Conservation (phyloP, 2,113 vertebrate species). For the Tetraodon nigroviridis region DNA sequence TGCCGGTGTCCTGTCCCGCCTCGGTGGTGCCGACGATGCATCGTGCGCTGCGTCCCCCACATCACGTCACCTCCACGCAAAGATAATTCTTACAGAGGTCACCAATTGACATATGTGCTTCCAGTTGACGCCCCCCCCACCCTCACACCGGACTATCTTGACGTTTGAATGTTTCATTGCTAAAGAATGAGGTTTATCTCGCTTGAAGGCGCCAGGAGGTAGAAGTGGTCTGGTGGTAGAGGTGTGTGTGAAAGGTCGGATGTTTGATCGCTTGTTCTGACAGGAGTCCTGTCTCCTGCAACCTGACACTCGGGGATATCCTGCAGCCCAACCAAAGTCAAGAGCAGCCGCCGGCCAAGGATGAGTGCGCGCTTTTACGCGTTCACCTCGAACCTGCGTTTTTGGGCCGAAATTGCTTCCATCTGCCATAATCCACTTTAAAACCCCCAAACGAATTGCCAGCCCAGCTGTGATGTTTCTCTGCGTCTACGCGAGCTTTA, state of each 20-base stretch:
- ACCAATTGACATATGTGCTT: not conserved
- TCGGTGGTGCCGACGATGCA: constrained; percentile 40
- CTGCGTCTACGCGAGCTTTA: not conserved
- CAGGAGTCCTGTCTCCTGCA: constrained; percentile 2
- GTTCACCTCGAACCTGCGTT: constrained; percentile 1
- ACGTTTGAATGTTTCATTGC: not conserved
- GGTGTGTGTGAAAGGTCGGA: too few relatives aligned
- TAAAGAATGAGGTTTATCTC: not conserved
- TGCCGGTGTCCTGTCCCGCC: constrained; percentile 6
- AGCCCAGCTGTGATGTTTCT: constrained; percentile 22
- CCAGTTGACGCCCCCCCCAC: not conserved
- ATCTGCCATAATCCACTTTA: not conserved
- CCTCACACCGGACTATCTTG: not conserved
- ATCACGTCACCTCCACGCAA: not conserved
- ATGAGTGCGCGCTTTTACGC: not conserved
- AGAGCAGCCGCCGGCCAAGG: not conserved
- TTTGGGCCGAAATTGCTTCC: not conserved
- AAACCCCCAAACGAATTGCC: constrained; percentile 18
- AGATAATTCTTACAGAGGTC: constrained; percentile 9
- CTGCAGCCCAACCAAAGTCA: not conserved
- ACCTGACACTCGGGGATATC: constrained; percentile 20
- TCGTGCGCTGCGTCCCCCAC: constrained; percentile 12
- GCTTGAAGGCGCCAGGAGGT: not conserved
- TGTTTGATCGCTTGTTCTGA: not conserved
- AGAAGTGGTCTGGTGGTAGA: too few relatives aligned